Evolutionary conservation across 2,888 invertebrate species (phyloP).

Genomic region (Drosophila paramelanica): DNA sequence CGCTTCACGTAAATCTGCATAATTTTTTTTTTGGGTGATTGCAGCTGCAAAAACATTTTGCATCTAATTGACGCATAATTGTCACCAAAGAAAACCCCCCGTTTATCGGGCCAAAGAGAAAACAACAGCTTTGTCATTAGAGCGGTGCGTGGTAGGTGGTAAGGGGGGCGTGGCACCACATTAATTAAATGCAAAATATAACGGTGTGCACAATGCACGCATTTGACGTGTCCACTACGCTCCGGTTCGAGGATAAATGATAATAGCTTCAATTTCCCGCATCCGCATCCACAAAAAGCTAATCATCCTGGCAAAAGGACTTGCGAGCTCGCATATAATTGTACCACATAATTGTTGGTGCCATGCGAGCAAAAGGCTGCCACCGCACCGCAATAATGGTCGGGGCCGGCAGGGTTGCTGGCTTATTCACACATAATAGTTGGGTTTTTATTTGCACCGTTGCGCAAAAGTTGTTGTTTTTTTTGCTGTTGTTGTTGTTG

Average conservation of each 20-base stretch:
- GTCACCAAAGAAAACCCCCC: conserved; percentile 24
- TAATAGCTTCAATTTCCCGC: conserved; percentile 60
- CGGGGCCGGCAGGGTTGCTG: conserved; percentile 27
- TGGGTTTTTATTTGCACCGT: conserved; percentile 61
- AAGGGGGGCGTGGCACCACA: conserved; percentile 44
- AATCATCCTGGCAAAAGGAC: conserved; percentile 61
- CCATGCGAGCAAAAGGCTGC: conserved; percentile 42
- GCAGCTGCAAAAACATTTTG: conserved; percentile 24
- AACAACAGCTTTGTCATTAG: background rate
- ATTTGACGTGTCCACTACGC: conserved; percentile 42
- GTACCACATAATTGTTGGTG: conserved; percentile 63
- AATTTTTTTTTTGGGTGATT: conserved; percentile 54
- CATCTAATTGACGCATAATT: conserved; percentile 69
- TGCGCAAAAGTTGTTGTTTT: conserved; percentile 55
- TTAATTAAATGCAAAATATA: conserved; percentile 60
- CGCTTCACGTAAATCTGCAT: conserved; percentile 45
- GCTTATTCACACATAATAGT: conserved; percentile 74
- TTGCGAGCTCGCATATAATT: conserved; percentile 60
- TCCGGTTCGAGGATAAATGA: conserved; percentile 32
- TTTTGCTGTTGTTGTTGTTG: conserved; percentile 43
- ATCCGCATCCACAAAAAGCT: conserved; percentile 68
- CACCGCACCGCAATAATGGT: conserved; percentile 26
- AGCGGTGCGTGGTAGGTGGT: background rate
- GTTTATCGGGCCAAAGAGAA: conserved; percentile 18
- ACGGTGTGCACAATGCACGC: conserved; percentile 31